Conservation (phyloP, 2,888 invertebrate genomes). For the Cantharis rufa region DNA sequence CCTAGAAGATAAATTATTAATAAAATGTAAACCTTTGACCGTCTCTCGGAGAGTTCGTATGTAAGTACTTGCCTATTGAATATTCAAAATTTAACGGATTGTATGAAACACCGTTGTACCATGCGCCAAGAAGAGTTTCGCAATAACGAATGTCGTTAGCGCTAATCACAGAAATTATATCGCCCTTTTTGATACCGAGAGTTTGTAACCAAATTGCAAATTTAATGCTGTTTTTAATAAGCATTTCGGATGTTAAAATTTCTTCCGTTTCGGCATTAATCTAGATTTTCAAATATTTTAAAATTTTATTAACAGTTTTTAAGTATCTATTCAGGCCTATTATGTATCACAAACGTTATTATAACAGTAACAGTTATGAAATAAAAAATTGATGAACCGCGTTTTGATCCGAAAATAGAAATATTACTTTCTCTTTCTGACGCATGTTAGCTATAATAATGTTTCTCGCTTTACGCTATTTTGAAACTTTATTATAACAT, state of each 20-base stretch:
- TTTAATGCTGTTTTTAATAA: background rate
- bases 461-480: no score
- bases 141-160: slow-evolving; percentile 43
- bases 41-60: background rate
- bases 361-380: no score
- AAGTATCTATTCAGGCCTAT: no score
- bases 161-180: slow-evolving; percentile 40
- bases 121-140: slow-evolving; percentile 40
- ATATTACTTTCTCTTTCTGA: no score
- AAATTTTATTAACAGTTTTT: no score
- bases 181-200: slow-evolving; percentile 33
- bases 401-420: no score
- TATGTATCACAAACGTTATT: no score
- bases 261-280: background rate
- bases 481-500: no score
- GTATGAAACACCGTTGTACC: slow-evolving; percentile 39
- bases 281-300: background rate
- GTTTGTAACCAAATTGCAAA: background rate
- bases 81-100: slow-evolving; percentile 43
- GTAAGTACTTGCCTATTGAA: slow-evolving; percentile 22
- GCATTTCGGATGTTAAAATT: background rate
- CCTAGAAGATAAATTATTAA: background rate
- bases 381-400: no score
- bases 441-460: no score
- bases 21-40: background rate